Percentiles rank a stretch among this genome's conserved stretches.
Evolutionary conservation across 2,888 invertebrate genomes (phyloP).

Genomic region (Dryococelus australis): DNA sequence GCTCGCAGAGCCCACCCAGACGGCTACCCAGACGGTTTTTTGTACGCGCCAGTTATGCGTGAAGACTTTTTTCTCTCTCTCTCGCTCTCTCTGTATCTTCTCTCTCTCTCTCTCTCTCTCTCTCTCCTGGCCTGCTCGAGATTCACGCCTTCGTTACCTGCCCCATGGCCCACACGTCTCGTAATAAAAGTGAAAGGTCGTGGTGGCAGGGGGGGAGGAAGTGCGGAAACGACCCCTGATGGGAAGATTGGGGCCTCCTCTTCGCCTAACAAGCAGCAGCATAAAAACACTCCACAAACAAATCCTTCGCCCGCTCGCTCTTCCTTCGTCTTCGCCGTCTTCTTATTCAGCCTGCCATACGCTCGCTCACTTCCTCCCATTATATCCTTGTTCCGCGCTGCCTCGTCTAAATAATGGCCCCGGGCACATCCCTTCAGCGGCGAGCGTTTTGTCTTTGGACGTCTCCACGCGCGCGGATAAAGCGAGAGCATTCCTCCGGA

Average conservation of each 20-base stretch:
- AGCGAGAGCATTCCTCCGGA: too few species aligned
- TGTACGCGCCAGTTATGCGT: conserved; percentile 7
- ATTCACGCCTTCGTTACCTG: conserved; percentile 16
- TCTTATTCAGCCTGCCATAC: neutral
- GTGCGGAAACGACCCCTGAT: conserved; percentile 16
- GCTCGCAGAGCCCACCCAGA: neutral
- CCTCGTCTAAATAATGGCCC: conserved; percentile 8
- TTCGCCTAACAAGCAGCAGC: conserved; percentile 16
- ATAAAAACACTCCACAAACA: conserved; percentile 16
- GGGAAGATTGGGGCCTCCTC: conserved; percentile 1
- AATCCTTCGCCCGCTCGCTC: neutral
- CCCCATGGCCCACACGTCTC: neutral
- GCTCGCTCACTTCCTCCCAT: conserved; percentile 5
- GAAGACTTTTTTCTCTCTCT: neutral
- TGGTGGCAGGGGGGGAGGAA: neutral
- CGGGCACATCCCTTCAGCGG: too few species aligned
- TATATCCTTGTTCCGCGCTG: conserved; percentile 7
- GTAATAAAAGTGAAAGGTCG: neutral
- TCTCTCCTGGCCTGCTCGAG: neutral
- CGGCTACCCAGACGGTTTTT: conserved; percentile 9
- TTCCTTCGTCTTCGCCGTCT: neutral
- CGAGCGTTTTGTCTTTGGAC: too few species aligned
- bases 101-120: neutral
- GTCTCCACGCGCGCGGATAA: too few species aligned
- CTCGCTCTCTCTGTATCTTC: too few species aligned